Base-by-base conservation (phyloP, 2,113 vertebrate genomes). In the Cyanoderma ruficeps region DNA sequence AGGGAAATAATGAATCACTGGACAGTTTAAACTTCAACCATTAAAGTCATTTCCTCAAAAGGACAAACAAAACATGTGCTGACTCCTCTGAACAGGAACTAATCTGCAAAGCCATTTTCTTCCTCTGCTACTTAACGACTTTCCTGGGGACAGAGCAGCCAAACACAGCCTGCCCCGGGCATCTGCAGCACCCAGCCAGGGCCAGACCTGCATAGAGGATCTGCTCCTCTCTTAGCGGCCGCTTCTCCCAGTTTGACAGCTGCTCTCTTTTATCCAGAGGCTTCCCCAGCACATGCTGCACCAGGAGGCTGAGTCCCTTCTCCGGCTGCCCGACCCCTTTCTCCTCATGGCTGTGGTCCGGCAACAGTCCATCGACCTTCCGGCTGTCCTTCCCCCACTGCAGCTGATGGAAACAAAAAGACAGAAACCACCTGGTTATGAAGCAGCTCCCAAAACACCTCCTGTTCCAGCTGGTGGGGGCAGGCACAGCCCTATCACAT, bases 171-270 rank as follows among this genome's bases (percentile, higher is more conserved):
- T 44, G 74, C 8, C 23, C 63, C 4, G 47, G 64, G 21, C 64
- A 52, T 4, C 37, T n/a, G 69, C 10, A 93, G 86, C 94, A 31
- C 90, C 42, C 46, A 33, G 68, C 12, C 52, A 13, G 52, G 16
- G 50, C 50, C 96, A 81, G 75, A 98, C 99, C 99, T 98, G 98
- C 98, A 27, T 98, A 99, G 92, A 98, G 93, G 86, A 99, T 97
- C 98, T 99, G 99, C 49, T 97, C 97, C 90, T 98, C 96, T 7
- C 98, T 97, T 4, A 99, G 98, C 0, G 99, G 99, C 53, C 98
- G 97, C 57, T 97, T 98, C 94, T 99, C 98, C 99, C 98, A 99
- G 97, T 98, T 98, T 33, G 99, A 99, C 69, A 99, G 97, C 98
- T 99, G 99, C 94, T 99, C 98, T 0, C 86, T 96, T 94, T 99